Conservation (phyloP, 2,113 vertebrate species). For the Grammomys surdaster region DNA sequence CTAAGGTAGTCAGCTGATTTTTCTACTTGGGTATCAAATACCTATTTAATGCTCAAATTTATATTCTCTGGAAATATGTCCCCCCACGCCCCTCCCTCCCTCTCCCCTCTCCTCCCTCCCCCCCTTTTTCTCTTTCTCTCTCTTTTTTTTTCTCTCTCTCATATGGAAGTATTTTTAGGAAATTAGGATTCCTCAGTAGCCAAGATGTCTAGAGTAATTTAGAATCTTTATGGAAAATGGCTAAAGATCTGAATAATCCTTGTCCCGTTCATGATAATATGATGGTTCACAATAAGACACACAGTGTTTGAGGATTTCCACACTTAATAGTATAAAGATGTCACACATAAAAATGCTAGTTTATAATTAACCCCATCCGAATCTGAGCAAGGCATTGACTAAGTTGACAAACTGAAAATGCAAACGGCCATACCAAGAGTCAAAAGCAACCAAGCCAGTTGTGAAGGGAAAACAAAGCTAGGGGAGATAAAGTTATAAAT, state of each 20-base stretch:
- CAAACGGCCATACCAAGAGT: neutral
- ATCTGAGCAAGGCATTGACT: neutral
- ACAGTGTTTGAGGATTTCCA: neutral
- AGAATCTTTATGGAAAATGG: neutral
- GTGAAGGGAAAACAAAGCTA: neutral
- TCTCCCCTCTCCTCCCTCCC: too few species aligned
- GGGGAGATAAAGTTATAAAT: neutral
- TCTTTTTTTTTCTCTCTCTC: neutral
- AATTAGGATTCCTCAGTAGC: constrained; percentile 1
- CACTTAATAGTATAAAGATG: constrained; percentile 11
- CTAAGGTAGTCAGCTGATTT: neutral
- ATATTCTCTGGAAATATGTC: neutral
- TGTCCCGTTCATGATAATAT: neutral
- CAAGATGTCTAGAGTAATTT: neutral
- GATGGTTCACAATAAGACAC: neutral
- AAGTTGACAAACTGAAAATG: neutral
- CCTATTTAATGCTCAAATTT: constrained; percentile 16
- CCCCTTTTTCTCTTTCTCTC: neutral
- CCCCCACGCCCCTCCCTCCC: too few species aligned
- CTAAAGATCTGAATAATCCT: neutral
- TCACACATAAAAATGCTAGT: neutral
- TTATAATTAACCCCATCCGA: constrained; percentile 5
- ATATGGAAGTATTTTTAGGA: neutral
- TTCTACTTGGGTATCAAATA: neutral
- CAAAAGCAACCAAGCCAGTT: neutral